phyloP scores from a whole-genome alignment of 2,113 vertebrate species.

The Notothenia rossii region DNA sequence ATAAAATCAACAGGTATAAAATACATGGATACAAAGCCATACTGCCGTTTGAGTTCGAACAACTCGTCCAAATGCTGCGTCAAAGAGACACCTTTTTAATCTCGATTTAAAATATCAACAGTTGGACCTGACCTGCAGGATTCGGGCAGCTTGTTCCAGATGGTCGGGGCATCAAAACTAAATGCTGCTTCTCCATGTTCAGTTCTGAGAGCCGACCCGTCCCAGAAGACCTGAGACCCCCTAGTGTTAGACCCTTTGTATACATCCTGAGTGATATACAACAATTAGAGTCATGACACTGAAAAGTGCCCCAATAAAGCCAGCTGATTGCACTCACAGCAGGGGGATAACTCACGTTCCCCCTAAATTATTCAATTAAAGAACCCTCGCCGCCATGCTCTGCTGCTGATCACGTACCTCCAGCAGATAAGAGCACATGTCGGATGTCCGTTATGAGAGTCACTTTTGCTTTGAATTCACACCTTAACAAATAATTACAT shows the following conservation, averaged over 20 bases:
- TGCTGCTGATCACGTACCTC: slow-evolving; percentile 6
- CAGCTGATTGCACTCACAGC: background rate
- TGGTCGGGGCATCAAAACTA: too few relatives aligned
- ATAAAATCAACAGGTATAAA: too few relatives aligned
- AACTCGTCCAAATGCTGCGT: too few relatives aligned
- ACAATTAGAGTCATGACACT: background rate
- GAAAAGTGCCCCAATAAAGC: slow-evolving; percentile 14
- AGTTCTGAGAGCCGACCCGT: too few relatives aligned
- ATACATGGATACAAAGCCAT: too few relatives aligned
- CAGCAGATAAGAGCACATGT: slow-evolving; percentile 4
- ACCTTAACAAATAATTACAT: slow-evolving; percentile 52
- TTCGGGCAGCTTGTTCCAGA: too few relatives aligned
- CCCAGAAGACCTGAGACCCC: too few relatives aligned
- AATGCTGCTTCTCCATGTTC: too few relatives aligned
- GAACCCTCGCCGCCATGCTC: background rate
- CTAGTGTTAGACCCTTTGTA: background rate
- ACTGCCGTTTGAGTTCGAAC: too few relatives aligned
- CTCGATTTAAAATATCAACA: too few relatives aligned
- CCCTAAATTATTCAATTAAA: slow-evolving; percentile 51
- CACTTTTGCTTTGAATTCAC: background rate
- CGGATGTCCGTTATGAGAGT: background rate
- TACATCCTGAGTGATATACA: background rate
- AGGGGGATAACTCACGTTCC: slow-evolving; percentile 10
- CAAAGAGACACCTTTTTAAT: too few relatives aligned
- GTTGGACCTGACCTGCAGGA: too few relatives aligned